Evolutionary conservation across 1,140 invertebrate species (phyloP).

Genomic region (Muscidifurax raptorellus): DNA sequence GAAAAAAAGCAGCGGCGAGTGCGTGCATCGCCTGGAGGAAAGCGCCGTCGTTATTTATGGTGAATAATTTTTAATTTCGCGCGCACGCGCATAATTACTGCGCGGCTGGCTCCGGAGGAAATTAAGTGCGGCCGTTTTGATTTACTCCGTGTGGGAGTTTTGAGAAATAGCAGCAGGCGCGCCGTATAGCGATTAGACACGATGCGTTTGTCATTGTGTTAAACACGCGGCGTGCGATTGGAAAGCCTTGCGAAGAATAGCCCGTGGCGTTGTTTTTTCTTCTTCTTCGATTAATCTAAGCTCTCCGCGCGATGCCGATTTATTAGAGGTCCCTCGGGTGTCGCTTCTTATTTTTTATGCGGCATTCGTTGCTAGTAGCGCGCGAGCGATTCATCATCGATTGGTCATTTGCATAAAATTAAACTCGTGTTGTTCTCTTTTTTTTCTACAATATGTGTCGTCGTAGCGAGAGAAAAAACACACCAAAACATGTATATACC

Average conservation of each 20-base stretch:
- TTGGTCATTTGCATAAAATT: not conserved
- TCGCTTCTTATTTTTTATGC: too few species aligned
- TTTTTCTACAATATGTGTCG: not conserved
- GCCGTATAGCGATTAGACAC: slow-evolving; percentile 16
- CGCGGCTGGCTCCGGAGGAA: not conserved
- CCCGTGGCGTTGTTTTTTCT: too few species aligned
- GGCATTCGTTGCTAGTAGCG: too few species aligned
- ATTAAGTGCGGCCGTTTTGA: slow-evolving; percentile 23
- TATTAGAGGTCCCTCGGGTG: not conserved
- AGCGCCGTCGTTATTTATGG: slow-evolving; percentile 30
- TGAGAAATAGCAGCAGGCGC: slow-evolving; percentile 21
- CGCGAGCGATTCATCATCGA: not conserved
- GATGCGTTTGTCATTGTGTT: slow-evolving; percentile 44
- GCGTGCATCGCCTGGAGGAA: not conserved
- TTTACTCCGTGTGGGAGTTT: slow-evolving; percentile 37
- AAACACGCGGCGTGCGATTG: not conserved
- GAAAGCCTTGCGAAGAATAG: not conserved
- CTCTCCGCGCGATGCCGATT: not conserved
- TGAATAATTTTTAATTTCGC: slow-evolving; percentile 44
- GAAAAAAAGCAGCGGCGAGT: slow-evolving; percentile 1
- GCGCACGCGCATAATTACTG: slow-evolving; percentile 9
- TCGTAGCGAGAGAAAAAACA: not conserved
- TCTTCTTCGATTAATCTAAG: slow-evolving; percentile 14
- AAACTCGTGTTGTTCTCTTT: not conserved
- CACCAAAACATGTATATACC: not conserved